Percentiles rank a stretch among this genome's conserved stretches.
Conservation (phyloP, 2,113 vertebrate species). For the Panthera leo region DNA sequence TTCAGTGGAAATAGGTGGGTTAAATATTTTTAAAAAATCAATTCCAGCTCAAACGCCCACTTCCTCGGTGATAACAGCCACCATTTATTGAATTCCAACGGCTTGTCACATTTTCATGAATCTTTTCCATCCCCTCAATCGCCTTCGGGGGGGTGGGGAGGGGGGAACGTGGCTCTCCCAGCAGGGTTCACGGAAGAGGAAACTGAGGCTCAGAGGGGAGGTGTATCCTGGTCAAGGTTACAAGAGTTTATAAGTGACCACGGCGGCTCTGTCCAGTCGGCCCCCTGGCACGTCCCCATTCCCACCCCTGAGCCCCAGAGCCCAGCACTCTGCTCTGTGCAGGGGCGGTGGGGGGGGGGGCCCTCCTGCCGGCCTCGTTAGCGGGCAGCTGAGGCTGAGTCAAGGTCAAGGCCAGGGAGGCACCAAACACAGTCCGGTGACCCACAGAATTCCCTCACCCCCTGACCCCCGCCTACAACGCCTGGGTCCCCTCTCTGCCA, state of each 20-base stretch:
- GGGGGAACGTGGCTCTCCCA: background rate
- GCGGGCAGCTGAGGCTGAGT: background rate
- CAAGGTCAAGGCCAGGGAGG: background rate
- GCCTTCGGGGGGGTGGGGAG: rapidly evolving
- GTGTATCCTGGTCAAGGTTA: background rate
- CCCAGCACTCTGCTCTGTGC: background rate
- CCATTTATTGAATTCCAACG: background rate
- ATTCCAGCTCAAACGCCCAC: background rate
- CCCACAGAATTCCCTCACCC: background rate
- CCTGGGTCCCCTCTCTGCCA: background rate
- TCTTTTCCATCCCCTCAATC: background rate
- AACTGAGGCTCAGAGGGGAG: background rate
- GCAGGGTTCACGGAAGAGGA: background rate
- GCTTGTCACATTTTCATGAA: background rate
- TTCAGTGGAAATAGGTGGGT: conserved; percentile 15
- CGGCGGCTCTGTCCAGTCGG: background rate
- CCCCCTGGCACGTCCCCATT: no score
- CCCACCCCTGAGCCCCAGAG: background rate
- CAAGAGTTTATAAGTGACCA: background rate
- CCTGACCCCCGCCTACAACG: background rate
- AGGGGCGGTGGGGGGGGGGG: background rate
- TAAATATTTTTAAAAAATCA: conserved; percentile 16
- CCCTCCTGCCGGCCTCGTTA: background rate
- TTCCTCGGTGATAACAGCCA: background rate
- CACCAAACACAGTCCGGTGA: background rate